A percentile compares a stretch with the other conserved stretches of the same genome.
These are phyloP conservation scores for Dicrostonyx torquatus DNA, from an alignment of 2,797 vertebrate species.

Conservation along the genomic window DNA sequence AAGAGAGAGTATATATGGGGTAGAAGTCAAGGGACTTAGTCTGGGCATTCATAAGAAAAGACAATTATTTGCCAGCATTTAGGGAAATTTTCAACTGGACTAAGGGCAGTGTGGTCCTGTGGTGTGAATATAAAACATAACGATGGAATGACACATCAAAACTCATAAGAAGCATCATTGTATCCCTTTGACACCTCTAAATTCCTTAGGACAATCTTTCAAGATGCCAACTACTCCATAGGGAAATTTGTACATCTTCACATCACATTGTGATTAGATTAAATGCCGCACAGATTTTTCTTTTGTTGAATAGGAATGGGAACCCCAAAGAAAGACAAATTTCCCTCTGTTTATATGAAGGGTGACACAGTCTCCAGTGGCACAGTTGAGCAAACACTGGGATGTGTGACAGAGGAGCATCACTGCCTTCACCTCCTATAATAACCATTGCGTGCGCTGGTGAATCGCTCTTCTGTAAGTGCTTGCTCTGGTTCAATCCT, in stretches of 20 bases:
- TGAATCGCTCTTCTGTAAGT: neutral
- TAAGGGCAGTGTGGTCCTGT: neutral
- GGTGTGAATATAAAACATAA: neutral
- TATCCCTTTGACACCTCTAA: neutral
- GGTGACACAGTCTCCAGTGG: neutral
- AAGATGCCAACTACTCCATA: neutral
- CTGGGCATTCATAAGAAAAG: neutral
- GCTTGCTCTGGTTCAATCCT: neutral
- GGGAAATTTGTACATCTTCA: neutral
- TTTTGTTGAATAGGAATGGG: neutral
- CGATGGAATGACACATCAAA: neutral
- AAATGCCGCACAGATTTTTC: neutral
- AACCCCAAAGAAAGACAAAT: neutral
- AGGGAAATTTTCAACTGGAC: neutral
- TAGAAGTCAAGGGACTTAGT: neutral
- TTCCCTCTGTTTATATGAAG: neutral
- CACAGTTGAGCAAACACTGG: neutral
- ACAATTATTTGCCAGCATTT: neutral
- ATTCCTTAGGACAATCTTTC: neutral
- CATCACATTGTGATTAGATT: neutral
- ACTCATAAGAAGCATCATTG: neutral
- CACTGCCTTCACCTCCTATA: neutral
- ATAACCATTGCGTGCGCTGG: fast-evolving
- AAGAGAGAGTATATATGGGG: neutral
- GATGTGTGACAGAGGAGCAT: neutral